phyloP scores from a whole-genome alignment of 2,888 invertebrate species.

The Villa cingulata region DNA sequence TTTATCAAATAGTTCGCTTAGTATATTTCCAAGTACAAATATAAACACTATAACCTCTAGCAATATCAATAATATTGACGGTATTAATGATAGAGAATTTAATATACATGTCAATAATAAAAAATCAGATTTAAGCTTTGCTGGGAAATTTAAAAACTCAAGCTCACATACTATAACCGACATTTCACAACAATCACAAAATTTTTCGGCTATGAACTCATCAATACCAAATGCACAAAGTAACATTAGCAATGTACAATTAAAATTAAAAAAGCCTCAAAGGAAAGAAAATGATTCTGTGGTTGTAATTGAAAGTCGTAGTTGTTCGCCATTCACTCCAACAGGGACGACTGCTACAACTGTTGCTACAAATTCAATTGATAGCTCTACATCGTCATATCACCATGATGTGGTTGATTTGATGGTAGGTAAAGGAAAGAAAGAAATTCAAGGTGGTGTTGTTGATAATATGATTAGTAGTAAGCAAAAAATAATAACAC shows the following conservation, averaged over 20 bases:
- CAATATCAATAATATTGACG: neutral
- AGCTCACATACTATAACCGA: no score
- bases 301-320: conserved; percentile 11
- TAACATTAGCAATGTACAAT: neutral
- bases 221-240: neutral
- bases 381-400: conserved; percentile 16
- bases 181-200: neutral
- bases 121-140: conserved; percentile 27
- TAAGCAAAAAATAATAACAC: no score
- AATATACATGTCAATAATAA: neutral
- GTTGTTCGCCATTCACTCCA: conserved; percentile 12
- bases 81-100: neutral
- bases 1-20: conserved; percentile 26
- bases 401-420: conserved; percentile 15
- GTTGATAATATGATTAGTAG: no score
- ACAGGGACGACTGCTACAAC: no score
- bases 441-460: no score
- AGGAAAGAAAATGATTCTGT: neutral
- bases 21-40: conserved; percentile 16
- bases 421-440: no score
- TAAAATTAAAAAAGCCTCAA: neutral
- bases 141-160: conserved; percentile 27
- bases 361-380: conserved; percentile 2
- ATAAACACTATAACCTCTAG: neutral
- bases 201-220: neutral